Evolutionary conservation across 2,888 invertebrate species (phyloP), one percentile per base, ranked within the genome.

Genomic region (Dascillus cervinus): DNA sequence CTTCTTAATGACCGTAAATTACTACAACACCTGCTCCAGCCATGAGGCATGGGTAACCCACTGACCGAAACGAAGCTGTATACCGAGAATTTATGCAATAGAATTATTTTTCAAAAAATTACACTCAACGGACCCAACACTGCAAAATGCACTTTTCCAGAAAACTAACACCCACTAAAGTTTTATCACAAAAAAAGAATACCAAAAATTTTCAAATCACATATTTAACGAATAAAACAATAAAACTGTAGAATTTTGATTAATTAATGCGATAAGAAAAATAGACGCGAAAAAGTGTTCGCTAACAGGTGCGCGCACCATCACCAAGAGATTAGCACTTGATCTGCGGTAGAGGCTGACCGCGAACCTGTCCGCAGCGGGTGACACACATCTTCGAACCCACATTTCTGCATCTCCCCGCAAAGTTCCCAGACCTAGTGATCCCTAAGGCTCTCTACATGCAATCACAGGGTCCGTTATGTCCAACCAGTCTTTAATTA

Each of bases 351-450:
- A 13, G 20, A 25, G 40, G 33, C 44, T 44, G 44, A 44, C 49
- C 49, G 44, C 43, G 34, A 43, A 39, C 43, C 30, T 38, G 43
- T 39, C 34, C 39, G 34, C 32, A 38, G 41, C 42, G 40, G 46
- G 43, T 52, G 52, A 50, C 52, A 50, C 48, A 48, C 49, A 52
- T 50, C 47, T 30, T 38, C 44, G 45, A 49, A 49, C 50, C 52
- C 49, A 52, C 43, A 50, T 52, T 49, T 43, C 41, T 44, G 32
- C 31, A 36, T 39, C 32, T 38, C 41, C 41, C 34, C 46, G 34
- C 35, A 32, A 39, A 34, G 34, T 32, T 29, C 21, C 22, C 25
- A 29, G 24, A 25, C 28, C 32, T 33, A 34, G 34, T 30, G 33
- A 44, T 29, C 32, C 32, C 22, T 20, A 26, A 34, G 34, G 37